These are phyloP conservation scores for Ectobius pallidus DNA, from an alignment of 2,888 invertebrate genomes.

Conservation along the genomic window DNA sequence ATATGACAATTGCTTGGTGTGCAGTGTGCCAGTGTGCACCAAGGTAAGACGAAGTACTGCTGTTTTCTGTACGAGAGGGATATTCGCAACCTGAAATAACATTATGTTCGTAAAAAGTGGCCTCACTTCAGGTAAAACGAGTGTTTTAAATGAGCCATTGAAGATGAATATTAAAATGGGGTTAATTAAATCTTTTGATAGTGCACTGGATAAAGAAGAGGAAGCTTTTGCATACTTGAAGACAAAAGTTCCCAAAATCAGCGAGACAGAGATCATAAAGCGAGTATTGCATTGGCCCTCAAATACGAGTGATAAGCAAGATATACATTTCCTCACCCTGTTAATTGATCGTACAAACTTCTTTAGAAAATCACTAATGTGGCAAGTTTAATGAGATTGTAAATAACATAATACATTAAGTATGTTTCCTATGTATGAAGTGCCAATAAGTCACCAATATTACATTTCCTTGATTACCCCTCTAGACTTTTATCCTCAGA, in stretches of 20 bases:
- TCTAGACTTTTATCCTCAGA: neutral
- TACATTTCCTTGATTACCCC: neutral
- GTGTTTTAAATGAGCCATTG: too few species aligned
- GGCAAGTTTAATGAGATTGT: neutral
- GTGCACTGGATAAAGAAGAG: too few species aligned
- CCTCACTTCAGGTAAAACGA: too few species aligned
- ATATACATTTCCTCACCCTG: neutral
- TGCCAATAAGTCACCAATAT: neutral
- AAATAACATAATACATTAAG: neutral
- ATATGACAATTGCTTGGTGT: too few species aligned
- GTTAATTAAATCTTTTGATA: too few species aligned
- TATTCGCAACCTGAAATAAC: too few species aligned
- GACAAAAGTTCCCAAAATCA: neutral
- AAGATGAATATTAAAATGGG: too few species aligned
- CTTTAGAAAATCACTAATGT: neutral
- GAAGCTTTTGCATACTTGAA: neutral
- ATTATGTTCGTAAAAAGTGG: too few species aligned
- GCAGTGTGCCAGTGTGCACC: neutral
- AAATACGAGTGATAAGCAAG: neutral
- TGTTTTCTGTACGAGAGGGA: too few species aligned
- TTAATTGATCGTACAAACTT: neutral
- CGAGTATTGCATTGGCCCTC: neutral
- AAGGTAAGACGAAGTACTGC: too few species aligned
- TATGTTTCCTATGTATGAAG: neutral
- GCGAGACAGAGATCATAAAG: neutral